A percentile compares a stretch with the other conserved stretches of the same genome.
These are phyloP conservation scores for Druon quercuslanigerum DNA, from an alignment of 1,140 invertebrate species.

Conservation along the genomic window DNA sequence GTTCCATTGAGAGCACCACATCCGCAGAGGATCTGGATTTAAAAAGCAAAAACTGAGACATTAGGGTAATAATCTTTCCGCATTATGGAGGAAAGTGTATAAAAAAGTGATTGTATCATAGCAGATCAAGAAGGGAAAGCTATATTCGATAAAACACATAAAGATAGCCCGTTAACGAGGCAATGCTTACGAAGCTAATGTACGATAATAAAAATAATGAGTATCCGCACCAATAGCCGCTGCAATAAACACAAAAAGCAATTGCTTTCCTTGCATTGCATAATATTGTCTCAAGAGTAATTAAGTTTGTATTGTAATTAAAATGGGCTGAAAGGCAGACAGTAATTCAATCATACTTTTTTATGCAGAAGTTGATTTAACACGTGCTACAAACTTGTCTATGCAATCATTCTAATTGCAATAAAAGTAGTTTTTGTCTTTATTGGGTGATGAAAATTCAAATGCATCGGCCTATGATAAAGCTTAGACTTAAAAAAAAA, in stretches of 20 bases:
- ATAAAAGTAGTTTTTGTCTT: background rate
- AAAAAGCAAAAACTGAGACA: conserved; percentile 5
- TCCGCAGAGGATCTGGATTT: conserved; percentile 76
- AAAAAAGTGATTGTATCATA: conserved; percentile 28
- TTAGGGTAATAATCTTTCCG: conserved; percentile 17
- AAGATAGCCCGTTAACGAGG: conserved; percentile 28
- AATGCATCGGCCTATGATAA: background rate
- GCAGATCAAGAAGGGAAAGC: conserved; percentile 24
- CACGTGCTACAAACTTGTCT: background rate
- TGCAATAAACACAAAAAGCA: conserved; percentile 18
- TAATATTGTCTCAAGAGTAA: conserved; percentile 23
- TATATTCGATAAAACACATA: conserved; percentile 31
- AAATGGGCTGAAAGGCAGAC: background rate
- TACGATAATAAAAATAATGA: conserved; percentile 32
- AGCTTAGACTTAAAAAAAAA: no score
- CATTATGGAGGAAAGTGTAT: conserved; percentile 25
- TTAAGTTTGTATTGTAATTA: conserved; percentile 30
- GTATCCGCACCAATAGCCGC: conserved; percentile 23
- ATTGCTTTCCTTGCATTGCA: conserved; percentile 20
- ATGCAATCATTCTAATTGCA: no score
- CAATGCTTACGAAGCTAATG: conserved; percentile 20
- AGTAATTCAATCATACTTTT: conserved; percentile 12
- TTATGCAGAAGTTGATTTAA: background rate
- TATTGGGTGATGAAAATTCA: background rate
- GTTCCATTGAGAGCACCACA: conserved; percentile 80